These are phyloP conservation scores for Heliconius charithonia DNA, from an alignment of 2,888 invertebrate genomes.

Conservation along the genomic window DNA sequence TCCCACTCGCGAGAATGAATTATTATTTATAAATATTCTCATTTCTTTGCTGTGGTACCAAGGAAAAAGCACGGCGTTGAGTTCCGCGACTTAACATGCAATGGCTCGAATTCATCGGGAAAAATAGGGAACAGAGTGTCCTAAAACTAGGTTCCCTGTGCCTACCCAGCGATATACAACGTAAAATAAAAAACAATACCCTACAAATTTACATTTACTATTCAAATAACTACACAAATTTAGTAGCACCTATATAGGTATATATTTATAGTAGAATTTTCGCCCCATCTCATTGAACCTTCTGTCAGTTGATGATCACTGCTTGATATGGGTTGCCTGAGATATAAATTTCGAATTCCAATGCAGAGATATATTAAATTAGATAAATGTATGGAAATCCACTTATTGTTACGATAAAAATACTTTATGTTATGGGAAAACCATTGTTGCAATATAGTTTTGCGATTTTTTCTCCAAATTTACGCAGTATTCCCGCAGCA, in stretches of 20 bases:
- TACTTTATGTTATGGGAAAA: background rate
- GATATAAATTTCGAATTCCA: slow-evolving; percentile 30
- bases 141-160: too few species aligned
- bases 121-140: too few species aligned
- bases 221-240: background rate
- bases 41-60: too few species aligned
- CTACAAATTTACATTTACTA: too few species aligned
- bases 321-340: slow-evolving; percentile 42
- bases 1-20: too few species aligned
- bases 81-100: too few species aligned
- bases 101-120: too few species aligned
- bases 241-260: background rate
- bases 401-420: slow-evolving; percentile 24
- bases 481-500: background rate
- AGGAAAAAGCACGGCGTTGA: too few species aligned
- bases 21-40: too few species aligned
- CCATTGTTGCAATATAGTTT: background rate
- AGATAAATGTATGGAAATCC: slow-evolving; percentile 29
- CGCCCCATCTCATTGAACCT: slow-evolving; percentile 21
- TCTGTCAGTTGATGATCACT: slow-evolving; percentile 43
- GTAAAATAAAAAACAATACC: too few species aligned
- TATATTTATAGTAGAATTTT: background rate
- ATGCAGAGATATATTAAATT: slow-evolving; percentile 31
- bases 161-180: too few species aligned
- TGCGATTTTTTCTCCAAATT: background rate